Base-by-base conservation (phyloP, 2,113 vertebrate genomes). In the Prinia subflava region DNA sequence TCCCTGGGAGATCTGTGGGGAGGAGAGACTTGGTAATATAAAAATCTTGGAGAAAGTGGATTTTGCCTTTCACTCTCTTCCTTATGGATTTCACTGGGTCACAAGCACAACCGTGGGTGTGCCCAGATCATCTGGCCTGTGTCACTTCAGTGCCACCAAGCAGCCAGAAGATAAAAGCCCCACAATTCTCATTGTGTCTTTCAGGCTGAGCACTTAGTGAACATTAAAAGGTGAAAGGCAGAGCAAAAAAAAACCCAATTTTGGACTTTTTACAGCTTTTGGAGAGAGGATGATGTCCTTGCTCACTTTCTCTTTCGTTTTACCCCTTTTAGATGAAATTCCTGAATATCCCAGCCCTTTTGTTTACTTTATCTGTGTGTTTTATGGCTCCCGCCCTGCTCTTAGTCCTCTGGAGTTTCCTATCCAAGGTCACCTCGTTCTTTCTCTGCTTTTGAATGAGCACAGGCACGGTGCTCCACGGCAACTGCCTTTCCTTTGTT, bases 1-100 rank as follows among this genome's bases (percentile, higher is more conserved):
- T 59, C 23, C 50, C 64, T 3, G n/a, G 0, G 2, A 57, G 46
- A 69, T 39, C 59, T 83, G 41, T 0, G 0, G 59, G 64, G 39
- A 74, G 49, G 28, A 71, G 13, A 56, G 47, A 35, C 31, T 41
- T 50, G 33, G 9, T 16, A 19, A 13, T 1, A 18, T 5, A 23
- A 33, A 55, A 77, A 67, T 11, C n/a, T 70, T 23, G 30, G 44
- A 30, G 23, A 13, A 57, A 70, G 68, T 7, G 25, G 31, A 39
- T 39, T 93, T 92, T 82, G 39, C 49, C 52, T 35, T 84, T 68
- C 50, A 13, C 17, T 2, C 22, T 62, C 22, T 6, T 83, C 41
- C 21, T 55, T 13, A 5, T 2, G 33, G 63, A 13, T 80, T 76
- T 80, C 4, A 20, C 8, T 47, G 39, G 28, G 15, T 30, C 53